Conservation (phyloP, 2,113 vertebrate genomes). For the Microcebus murinus region DNA sequence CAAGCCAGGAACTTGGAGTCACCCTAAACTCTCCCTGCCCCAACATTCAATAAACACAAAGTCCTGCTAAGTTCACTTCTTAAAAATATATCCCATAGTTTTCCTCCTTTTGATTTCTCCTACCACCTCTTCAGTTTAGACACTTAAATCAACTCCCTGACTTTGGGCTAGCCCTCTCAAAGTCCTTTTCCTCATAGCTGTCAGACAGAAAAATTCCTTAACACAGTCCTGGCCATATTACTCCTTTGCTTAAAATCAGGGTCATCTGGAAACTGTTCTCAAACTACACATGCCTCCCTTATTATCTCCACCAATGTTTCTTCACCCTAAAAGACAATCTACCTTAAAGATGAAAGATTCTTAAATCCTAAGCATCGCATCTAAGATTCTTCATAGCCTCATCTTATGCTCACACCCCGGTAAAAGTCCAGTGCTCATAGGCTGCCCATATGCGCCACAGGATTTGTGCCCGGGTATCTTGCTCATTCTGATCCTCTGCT, state of each 20-base stretch:
- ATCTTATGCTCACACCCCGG: no score
- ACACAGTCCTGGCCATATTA: neutral
- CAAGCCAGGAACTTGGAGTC: neutral
- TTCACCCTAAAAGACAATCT: neutral
- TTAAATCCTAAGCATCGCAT: neutral
- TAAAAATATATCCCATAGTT: neutral
- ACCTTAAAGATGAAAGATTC: neutral
- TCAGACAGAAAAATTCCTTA: neutral
- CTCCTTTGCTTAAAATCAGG: neutral
- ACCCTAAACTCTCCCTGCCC: neutral
- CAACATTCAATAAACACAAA: neutral
- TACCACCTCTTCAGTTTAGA: neutral
- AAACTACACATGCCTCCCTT: neutral
- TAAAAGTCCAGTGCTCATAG: neutral
- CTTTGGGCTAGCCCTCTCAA: neutral
- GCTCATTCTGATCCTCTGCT: neutral
- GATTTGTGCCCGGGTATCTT: neutral
- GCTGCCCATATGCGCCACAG: accelerated
- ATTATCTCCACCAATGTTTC: neutral
- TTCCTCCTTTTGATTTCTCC: neutral
- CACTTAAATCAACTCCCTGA: neutral
- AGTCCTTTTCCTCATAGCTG: neutral
- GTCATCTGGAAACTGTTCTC: neutral
- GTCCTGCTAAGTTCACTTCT: neutral
- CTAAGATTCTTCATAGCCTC: neutral